Base-by-base conservation (phyloP, 2,797 vertebrate species). In the Pitangus sulphuratus region DNA sequence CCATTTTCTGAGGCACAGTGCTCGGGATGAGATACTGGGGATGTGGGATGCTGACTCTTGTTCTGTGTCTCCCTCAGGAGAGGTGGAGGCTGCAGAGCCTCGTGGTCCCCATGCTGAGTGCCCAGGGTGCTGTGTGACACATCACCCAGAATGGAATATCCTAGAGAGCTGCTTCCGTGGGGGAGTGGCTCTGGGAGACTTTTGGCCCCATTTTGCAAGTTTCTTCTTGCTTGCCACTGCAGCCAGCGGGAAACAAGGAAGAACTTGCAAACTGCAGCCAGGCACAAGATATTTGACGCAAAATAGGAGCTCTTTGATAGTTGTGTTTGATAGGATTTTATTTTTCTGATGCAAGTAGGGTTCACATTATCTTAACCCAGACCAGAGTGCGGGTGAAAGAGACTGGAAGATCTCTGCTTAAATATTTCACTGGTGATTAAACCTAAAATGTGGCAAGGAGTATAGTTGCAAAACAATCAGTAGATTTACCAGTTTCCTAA, bases 101-200 rank as follows among this genome's bases (percentile, higher is more conserved):
- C 0, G 1, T 42, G 50, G 19, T 18, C n/a, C 0, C 0, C 30
- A 60, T 30, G 30, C 53, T 56, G 19, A 19, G 50, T 85, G 47
- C 58, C 33, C 53, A 7, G 45, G 31, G 48, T 66, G 48, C 57
- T 40, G 16, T 17, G 65, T 83, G 64, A 53, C 64, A 19, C 1
- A 3, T 70, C 1, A 7, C 61, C 47, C 60, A 26, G 61, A 42
- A 7, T 4, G 45, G 61, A 56, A 86, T 71, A 64, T 78, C 69
- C 60, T 68, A 1, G 72, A 93, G 74, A 3, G 4, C 53, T 88
- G 28, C 48, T 81, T 45, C 6, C 1, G 2, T 26, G 25, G 44
- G 31, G 37, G 50, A 71, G 28, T 48, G 50, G 37, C 48, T 71
- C 18, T 42, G 30, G 25, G n/a, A 77, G 53, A 60, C 44, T 80